Evolutionary conservation across 1,140 invertebrate species (phyloP).

Genomic region (Heliconius nattereri): DNA sequence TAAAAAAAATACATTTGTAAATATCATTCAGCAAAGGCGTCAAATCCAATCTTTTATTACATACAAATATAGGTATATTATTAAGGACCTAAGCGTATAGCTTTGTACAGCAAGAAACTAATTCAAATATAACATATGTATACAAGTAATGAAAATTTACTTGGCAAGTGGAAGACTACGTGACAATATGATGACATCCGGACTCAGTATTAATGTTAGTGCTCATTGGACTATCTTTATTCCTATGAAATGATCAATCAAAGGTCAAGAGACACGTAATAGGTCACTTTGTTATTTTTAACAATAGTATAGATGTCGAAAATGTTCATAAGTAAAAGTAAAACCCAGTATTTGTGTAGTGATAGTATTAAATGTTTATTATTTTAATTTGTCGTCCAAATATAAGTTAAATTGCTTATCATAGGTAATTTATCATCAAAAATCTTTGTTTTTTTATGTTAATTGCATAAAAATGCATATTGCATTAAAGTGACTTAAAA

Average conservation of each 20-base stretch:
- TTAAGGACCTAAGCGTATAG: background rate
- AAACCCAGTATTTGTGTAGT: background rate
- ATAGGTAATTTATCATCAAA: too few species aligned
- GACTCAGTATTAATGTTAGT: slow-evolving; percentile 12
- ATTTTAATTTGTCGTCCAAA: background rate
- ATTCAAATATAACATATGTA: background rate
- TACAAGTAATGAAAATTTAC: background rate
- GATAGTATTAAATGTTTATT: background rate
- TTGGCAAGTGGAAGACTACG: background rate
- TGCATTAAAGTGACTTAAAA: too few species aligned
- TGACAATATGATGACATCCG: background rate
- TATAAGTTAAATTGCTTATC: too few species aligned
- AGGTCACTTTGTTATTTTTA: slow-evolving; percentile 38
- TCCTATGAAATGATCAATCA: slow-evolving; percentile 31
- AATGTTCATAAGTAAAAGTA: background rate
- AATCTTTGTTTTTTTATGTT: too few species aligned
- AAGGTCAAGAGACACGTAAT: slow-evolving; percentile 42
- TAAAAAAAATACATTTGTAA: too few species aligned
- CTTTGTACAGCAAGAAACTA: background rate
- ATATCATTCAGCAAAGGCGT: too few species aligned
- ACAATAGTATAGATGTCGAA: slow-evolving; percentile 34
- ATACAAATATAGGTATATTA: background rate
- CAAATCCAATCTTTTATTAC: background rate
- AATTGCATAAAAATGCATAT: too few species aligned
- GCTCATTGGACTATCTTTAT: slow-evolving; percentile 20